These are phyloP conservation scores for Cheilosia scutellata DNA, from an alignment of 2,888 invertebrate genomes.

Conservation along the genomic window DNA sequence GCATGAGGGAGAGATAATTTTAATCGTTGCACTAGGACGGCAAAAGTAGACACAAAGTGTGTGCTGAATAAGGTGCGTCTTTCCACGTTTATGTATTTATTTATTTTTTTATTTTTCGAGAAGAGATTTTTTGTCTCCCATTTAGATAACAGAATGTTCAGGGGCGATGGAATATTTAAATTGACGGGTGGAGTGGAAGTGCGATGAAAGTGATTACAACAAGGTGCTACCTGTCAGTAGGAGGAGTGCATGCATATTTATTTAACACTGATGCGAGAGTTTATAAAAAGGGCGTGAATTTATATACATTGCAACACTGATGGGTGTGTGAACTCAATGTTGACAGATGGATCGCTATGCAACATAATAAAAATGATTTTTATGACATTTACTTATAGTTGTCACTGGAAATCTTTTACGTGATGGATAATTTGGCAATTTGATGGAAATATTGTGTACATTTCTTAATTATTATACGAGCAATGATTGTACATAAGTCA, in stretches of 20 bases:
- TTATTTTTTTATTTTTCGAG: neutral
- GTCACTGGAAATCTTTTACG: constrained; percentile 2
- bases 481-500: too few relatives aligned
- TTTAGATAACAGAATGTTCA: constrained; percentile 54
- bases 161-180: constrained; percentile 56
- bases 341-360: constrained; percentile 35
- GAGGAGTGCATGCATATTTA: constrained; percentile 26
- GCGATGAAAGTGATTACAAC: constrained; percentile 49
- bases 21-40: constrained; percentile 37
- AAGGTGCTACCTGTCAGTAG: constrained; percentile 39
- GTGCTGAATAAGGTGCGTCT: constrained; percentile 2
- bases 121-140: constrained; percentile 18
- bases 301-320: neutral
- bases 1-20: constrained; percentile 44
- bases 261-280: constrained; percentile 21
- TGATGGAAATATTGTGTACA: neutral
- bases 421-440: constrained; percentile 13
- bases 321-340: constrained; percentile 18
- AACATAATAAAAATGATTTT: constrained; percentile 43
- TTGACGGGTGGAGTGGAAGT: constrained; percentile 44
- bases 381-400: constrained; percentile 27
- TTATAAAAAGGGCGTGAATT: constrained; percentile 7
- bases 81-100: neutral
- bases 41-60: constrained; percentile 14
- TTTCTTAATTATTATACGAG: neutral